Evolutionary conservation across 2,797 vertebrate genomes (phyloP), one percentile per base, ranked within the genome.

Genomic region (Malacoctenus gilli): DNA sequence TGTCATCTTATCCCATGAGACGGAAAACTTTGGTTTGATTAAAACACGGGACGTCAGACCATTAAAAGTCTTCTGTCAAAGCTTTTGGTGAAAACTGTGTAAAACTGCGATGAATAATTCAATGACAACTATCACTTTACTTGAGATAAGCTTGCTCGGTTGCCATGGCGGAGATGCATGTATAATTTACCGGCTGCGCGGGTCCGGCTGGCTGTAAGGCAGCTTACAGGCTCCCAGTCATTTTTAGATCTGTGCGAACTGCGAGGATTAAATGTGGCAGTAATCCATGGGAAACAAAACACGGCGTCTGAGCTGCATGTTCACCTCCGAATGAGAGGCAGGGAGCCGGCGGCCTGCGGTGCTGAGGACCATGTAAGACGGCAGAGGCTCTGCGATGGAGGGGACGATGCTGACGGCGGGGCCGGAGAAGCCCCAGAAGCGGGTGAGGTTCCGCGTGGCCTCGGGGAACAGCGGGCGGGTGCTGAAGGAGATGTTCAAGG

Each of bases 371-470:
- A 93, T 95, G 93, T 94, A 88, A 96, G 59, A 78, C 74, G 85
- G 32, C 7, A 48, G 42, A 57, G 59, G 60, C 36, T 79, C 44
- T 74, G 61, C 80, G 30, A 89, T 92, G 90, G 93, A 94, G 66
- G 92, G 61, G 86, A 86, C 82, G 0, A 89, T 80, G 87, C 57
- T 31, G 89, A 86, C 62, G 46, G 85, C 2, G 0, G 94, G 85
- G 21, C 82, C 77, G 0, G 93, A 92, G 65, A 92, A 94, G 78
- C 90, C 92, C 23, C 89, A 90, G 13, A 93, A 95, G 88, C 93
- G 93, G 90, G 97, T 99, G 64, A 94, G 97, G 69, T 99, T 99
- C 88, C 94, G 97, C 2, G 92, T 99, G 21, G 94, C 96, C 0
- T 99, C 97, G 0, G 96, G 95, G 12, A 94, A 94, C 85, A 99